phyloP scores from a whole-genome alignment of 2,888 invertebrate species.

The Leuctra nigra region DNA sequence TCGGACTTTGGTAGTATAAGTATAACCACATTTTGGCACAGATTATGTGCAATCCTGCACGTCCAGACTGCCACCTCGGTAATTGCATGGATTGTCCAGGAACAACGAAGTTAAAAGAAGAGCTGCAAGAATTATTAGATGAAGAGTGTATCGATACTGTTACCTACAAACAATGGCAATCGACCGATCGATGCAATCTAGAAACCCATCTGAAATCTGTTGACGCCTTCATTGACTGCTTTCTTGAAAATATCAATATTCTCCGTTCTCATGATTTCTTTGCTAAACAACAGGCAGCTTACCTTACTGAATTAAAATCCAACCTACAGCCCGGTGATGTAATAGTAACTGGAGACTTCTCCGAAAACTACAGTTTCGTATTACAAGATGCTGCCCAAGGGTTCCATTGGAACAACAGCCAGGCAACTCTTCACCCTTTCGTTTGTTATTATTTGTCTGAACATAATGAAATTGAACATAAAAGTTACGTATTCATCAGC shows the following conservation, averaged over 20 bases:
- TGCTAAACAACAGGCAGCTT: slow-evolving; percentile 7
- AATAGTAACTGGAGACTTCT: background rate
- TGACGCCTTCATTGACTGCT: background rate
- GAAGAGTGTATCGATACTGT: background rate
- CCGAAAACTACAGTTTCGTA: slow-evolving; percentile 4
- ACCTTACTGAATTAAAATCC: background rate
- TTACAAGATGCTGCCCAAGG: slow-evolving; percentile 2
- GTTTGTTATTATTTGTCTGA: background rate
- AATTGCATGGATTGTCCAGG: background rate
- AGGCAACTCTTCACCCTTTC: slow-evolving; percentile 2
- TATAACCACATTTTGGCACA: background rate
- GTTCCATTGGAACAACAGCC: slow-evolving; percentile 3
- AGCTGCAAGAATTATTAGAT: background rate
- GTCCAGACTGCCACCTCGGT: background rate
- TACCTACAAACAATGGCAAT: slow-evolving; percentile 1
- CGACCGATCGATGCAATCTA: background rate
- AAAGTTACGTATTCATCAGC: background rate
- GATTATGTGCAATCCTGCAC: background rate
- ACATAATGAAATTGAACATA: background rate
- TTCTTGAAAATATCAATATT: background rate
- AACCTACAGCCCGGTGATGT: background rate
- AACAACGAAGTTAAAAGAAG: background rate
- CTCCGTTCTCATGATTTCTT: background rate
- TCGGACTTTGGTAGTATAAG: too few relatives aligned
- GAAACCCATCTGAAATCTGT: background rate